A percentile compares a stretch with the other conserved stretches of the same genome.
Conservation (phyloP, 2,888 invertebrate genomes). For the Lasioglossum figueresi region DNA sequence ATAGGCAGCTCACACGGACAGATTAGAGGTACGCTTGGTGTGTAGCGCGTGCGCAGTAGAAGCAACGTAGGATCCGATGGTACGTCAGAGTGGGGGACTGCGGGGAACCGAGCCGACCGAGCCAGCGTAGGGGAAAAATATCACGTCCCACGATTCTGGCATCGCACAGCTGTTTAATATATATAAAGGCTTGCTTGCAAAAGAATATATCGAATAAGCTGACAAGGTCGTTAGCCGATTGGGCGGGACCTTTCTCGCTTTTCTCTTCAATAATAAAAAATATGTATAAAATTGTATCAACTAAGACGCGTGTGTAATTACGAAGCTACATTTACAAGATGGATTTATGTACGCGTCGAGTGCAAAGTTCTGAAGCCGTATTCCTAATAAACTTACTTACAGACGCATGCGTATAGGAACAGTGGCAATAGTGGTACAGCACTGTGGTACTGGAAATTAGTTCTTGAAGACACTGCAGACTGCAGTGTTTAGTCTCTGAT, state of each 20-base stretch:
- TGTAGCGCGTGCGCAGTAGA: no score
- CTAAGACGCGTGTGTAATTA: neutral
- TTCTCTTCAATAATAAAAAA: neutral
- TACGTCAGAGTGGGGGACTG: no score
- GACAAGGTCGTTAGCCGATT: conserved; percentile 24
- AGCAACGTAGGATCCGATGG: no score
- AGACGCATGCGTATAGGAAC: neutral
- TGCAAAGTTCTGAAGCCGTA: neutral
- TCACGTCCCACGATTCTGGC: no score
- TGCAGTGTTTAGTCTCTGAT: conserved; percentile 23
- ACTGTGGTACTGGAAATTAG: neutral
- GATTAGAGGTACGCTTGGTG: no score
- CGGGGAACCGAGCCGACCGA: no score
- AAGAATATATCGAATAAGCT: conserved; percentile 33
- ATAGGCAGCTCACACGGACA: no score
- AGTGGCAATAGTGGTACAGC: no score
- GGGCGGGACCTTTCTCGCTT: neutral
- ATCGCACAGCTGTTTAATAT: conserved; percentile 47
- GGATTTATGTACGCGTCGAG: neutral
- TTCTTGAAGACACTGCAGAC: neutral
- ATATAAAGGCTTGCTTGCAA: conserved; percentile 33
- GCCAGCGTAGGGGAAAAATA: no score
- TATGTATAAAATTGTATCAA: neutral
- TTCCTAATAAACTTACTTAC: neutral
- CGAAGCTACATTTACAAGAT: neutral